Base-by-base conservation (phyloP, 2,797 vertebrate species). In the Sebastes hubbsi region DNA sequence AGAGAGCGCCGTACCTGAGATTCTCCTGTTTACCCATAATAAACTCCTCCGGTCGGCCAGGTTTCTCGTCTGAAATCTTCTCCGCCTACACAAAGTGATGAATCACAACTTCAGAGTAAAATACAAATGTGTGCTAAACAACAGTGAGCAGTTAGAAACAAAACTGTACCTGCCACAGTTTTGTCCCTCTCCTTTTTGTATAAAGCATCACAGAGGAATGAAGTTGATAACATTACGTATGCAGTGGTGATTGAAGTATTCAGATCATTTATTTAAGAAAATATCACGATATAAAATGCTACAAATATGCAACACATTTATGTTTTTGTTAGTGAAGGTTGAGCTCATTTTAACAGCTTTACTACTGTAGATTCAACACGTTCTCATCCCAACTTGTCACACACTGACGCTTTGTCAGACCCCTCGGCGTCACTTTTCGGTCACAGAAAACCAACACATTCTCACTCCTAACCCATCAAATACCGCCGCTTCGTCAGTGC, bases 1-100 rank as follows among this genome's bases (percentile, higher is more conserved):
- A 65, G 55, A 59, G 29, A 34, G 55, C 56, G n/a, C 29, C 5
- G 13, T 65, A 65, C 68, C 72, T 74, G 62, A 34, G 34, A 63
- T 67, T 81, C 29, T 72, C 7, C 61, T 84, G 78, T 80, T 87
- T 78, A 69, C 32, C 14, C 13, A 56, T 54, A 66, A 83, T 62
- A 30, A 72, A 82, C 55, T 49, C 54, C 14, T 58, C 14, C 10
- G 54, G 61, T 60, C 3, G 3, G 36, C 18, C 49, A 13, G 58
- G 27, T 77, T 75, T 55, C 61, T 59, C 2, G 18, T 66, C 29
- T 52, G 52, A 78, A 74, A 55, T 58, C 16, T 59, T 61, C 5
- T 62, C 69, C 71, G n/a, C 75, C 81, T 67, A 75, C 82, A 74
- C 67, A 60, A 20, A 34, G 27, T 0, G n/a, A 81, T 83, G 42